Evolutionary conservation across 2,797 vertebrate genomes (phyloP).

Genomic region (Brotula barbata): DNA sequence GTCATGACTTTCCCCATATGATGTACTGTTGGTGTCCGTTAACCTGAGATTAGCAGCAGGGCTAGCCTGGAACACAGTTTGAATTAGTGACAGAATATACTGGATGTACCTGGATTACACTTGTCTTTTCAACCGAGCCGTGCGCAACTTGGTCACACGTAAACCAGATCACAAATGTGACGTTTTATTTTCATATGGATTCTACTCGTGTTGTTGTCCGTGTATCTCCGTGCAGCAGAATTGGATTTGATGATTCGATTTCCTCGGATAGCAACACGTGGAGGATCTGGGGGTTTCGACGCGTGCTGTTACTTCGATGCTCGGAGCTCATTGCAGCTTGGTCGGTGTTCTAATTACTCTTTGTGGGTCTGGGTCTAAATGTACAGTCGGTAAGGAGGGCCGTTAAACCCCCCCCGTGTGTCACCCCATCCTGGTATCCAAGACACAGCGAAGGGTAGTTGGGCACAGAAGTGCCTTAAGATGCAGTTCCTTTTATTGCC

Average conservation of each 20-base stretch:
- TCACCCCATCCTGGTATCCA: not conserved
- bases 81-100: not conserved
- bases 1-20: constrained; percentile 28
- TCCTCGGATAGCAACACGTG: no score
- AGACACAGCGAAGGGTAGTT: not conserved
- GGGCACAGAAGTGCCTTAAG: constrained; percentile 62
- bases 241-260: no score
- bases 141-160: not conserved
- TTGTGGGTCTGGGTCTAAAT: not conserved
- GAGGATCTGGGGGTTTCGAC: no score
- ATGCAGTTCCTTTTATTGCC: constrained; percentile 31
- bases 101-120: constrained; percentile 38
- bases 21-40: constrained; percentile 19
- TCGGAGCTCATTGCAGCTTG: no score
- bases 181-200: no score
- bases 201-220: no score
- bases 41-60: not conserved
- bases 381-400: no score
- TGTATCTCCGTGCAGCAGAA: no score
- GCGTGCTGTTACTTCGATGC: no score
- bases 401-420: not conserved
- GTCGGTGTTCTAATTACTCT: not conserved
- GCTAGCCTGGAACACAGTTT: constrained; percentile 21
- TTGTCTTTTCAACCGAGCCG: constrained; percentile 59
- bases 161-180: no score